Evolutionary conservation across 2,113 vertebrate genomes (phyloP).

Genomic region (Gavialis gangeticus): DNA sequence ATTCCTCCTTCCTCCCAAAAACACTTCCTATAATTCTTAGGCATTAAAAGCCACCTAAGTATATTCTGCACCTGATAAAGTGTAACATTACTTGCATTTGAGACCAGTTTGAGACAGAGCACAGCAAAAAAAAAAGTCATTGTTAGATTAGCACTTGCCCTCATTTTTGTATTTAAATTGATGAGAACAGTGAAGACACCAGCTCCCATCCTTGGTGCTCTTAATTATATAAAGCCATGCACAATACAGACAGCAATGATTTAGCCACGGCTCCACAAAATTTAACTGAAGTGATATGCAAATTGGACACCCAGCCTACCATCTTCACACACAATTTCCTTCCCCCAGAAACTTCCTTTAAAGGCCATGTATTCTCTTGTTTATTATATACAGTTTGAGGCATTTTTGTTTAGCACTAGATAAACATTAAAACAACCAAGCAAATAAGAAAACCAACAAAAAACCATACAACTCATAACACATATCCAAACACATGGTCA

Average conservation of each 20-base stretch:
- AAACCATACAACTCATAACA: no score
- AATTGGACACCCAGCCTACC: rapidly evolving
- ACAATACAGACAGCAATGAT: rapidly evolving
- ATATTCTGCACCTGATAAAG: neutral
- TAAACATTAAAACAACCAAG: neutral
- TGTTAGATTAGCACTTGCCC: neutral
- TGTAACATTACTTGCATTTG: neutral
- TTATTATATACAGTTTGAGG: neutral
- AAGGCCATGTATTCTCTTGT: neutral
- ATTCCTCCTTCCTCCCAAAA: neutral
- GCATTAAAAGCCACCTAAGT: neutral
- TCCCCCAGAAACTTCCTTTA: neutral
- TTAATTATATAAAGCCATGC: rapidly evolving
- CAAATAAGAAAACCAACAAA: no score
- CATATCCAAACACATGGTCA: neutral
- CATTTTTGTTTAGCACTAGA: neutral
- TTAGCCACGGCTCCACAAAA: neutral
- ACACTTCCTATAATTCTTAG: neutral
- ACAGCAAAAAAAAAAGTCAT: neutral
- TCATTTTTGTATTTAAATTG: neutral
- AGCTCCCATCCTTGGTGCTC: neutral
- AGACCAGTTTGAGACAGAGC: neutral
- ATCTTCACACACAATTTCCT: neutral
- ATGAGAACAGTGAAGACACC: neutral
- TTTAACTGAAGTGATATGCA: rapidly evolving